Evolutionary conservation across 2,797 vertebrate species (phyloP).

Genomic region (Halcyon smyrnensis): DNA sequence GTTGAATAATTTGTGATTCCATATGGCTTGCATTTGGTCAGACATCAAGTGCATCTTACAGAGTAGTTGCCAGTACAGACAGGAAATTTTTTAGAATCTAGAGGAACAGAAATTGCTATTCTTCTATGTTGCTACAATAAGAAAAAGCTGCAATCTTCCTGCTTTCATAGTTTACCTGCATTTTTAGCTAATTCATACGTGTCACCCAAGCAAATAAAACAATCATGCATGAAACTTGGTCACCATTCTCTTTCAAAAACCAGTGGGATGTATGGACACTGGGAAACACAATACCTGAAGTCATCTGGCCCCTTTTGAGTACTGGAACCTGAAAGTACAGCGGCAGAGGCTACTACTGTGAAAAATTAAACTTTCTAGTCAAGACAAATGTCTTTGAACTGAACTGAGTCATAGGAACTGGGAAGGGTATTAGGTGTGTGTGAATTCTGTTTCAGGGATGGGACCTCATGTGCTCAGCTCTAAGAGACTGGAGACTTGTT

Average conservation of each 20-base stretch:
- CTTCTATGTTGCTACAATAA: not conserved
- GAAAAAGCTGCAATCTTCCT: not conserved
- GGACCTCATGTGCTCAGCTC: not conserved
- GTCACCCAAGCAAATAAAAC: not conserved
- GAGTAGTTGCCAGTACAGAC: not conserved
- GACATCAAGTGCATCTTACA: not conserved
- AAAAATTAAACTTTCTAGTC: not conserved
- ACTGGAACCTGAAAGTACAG: not conserved
- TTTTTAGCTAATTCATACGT: not conserved
- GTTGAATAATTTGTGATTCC: conserved; percentile 44
- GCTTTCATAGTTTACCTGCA: not conserved
- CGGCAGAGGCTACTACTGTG: not conserved
- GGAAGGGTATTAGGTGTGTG: not conserved
- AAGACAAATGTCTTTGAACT: not conserved
- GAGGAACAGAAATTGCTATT: not conserved
- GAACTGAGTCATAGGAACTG: not conserved
- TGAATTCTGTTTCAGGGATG: not conserved
- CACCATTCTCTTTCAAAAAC: not conserved
- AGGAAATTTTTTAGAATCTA: not conserved
- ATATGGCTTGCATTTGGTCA: not conserved
- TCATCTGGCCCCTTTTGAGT: not conserved
- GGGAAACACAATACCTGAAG: not conserved
- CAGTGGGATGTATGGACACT: not conserved
- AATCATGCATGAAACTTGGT: not conserved
- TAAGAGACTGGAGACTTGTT: not conserved